Percentiles rank a stretch among this genome's conserved stretches.
Evolutionary conservation across 1,140 invertebrate genomes (phyloP).

Genomic region (Cryptotermes secundus): DNA sequence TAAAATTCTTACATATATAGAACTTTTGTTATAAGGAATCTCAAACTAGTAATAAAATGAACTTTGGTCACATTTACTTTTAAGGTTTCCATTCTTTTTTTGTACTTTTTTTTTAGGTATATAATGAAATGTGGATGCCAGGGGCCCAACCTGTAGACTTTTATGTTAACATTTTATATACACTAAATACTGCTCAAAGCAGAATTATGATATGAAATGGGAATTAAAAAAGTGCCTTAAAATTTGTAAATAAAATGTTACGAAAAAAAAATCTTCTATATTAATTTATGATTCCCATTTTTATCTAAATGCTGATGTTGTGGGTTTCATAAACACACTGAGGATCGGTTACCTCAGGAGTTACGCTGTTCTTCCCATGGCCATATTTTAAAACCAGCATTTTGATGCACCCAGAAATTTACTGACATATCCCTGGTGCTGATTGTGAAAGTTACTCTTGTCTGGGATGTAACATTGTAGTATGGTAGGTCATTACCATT

Average conservation of each 20-base stretch:
- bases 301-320: too few species aligned
- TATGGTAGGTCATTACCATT: too few species aligned
- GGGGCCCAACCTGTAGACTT: background rate
- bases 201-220: background rate
- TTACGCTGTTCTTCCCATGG: too few species aligned
- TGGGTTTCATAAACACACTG: too few species aligned
- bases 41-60: background rate
- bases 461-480: too few species aligned
- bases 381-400: too few species aligned
- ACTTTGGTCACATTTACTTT: background rate
- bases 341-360: too few species aligned
- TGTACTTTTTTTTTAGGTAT: background rate
- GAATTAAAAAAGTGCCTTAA: background rate
- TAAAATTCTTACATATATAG: background rate
- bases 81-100: background rate
- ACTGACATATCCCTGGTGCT: too few species aligned
- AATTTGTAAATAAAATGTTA: constrained; percentile 13
- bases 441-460: too few species aligned
- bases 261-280: background rate
- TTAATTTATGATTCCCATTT: background rate
- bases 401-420: too few species aligned
- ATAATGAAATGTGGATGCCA: background rate
- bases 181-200: background rate
- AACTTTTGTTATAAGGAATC: background rate
- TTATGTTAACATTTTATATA: background rate